Percentiles rank a stretch among this genome's conserved stretches.
phyloP scores from a whole-genome alignment of 2,797 vertebrate genomes.

The Phylloscopus collybita region DNA sequence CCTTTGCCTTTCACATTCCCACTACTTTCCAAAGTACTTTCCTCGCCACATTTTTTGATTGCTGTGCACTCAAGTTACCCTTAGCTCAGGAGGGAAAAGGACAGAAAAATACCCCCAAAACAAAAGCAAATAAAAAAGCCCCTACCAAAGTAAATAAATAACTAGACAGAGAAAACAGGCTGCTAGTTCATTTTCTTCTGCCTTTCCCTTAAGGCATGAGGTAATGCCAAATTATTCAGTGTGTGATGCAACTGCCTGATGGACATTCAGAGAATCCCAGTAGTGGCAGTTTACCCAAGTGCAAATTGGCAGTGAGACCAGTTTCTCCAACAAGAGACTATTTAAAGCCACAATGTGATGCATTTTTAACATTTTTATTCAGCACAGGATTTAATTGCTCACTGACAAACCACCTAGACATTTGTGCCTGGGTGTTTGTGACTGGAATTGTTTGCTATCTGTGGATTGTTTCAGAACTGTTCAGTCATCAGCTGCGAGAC shows the following conservation, averaged over 20 bases:
- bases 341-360: constrained; percentile 66
- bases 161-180: constrained; percentile 62
- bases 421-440: constrained; percentile 46
- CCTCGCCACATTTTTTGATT: constrained; percentile 44
- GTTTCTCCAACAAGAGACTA: constrained; percentile 60
- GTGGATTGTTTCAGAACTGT: not conserved
- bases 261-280: constrained; percentile 68
- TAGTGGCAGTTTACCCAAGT: constrained; percentile 42
- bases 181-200: constrained; percentile 67
- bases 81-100: constrained; percentile 43
- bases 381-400: constrained; percentile 60
- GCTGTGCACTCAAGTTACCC: constrained; percentile 70
- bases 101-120: not conserved
- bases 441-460: constrained; percentile 44
- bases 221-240: constrained; percentile 75
- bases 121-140: constrained; percentile 32
- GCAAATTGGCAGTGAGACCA: constrained; percentile 31
- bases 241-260: constrained; percentile 56
- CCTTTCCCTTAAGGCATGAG: constrained; percentile 72
- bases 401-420: constrained; percentile 58
- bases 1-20: constrained; percentile 21
- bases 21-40: constrained; percentile 23
- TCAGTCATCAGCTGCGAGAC: not conserved
- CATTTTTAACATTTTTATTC: constrained; percentile 75
- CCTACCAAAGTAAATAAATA: constrained; percentile 77